Evolutionary conservation across 2,888 invertebrate genomes (phyloP), one percentile per base, ranked within the genome.

Genomic region (Fragum sueziense): DNA sequence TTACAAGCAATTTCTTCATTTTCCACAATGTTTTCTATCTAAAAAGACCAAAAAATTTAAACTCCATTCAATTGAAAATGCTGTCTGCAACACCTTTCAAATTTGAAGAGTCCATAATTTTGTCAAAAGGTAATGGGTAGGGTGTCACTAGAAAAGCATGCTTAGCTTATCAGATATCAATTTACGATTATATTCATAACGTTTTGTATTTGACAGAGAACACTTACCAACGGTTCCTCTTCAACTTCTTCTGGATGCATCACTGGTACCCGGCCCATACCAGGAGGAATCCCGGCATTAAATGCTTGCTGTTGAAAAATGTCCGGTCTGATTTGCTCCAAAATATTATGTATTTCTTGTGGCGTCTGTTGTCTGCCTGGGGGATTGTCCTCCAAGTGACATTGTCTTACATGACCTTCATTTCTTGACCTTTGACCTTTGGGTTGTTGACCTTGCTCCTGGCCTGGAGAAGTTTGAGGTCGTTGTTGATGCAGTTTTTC

Each of bases 191-290:
- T n/a, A n/a, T n/a, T n/a, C n/a, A n/a, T n/a, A n/a, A n/a, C n/a
- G n/a, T n/a, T n/a, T n/a, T n/a, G n/a, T n/a, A n/a, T n/a, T n/a
- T n/a, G n/a, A n/a, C 3, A 47, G 17, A 4, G 14, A n/a, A 33
- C 29, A 37, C 67, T 47, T 59, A 77, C 77, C 51, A 69, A n/a
- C 31, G 62, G n/a, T 25, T 76, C 71, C n/a, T n/a, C n/a, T 41
- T 78, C 78, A 25, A 54, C 41, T 47, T 74, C 82, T 47, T 76
- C 76, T 25, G 82, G 76, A 27, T 74, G 79, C 80, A 80, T 80
- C n/a, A 80, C 76, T 25, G 80, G 76, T 25, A 76, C 76, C 31
- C 80, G 51, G 14, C 54, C 33, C n/a, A 22, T 11, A 7, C 69
- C 69, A 7, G 22, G 33, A 4, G 65, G 65, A n/a, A 65, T 65